Evolutionary conservation across 2,888 invertebrate genomes (phyloP), one percentile per base, ranked within the genome.

Genomic region (Listrodromus nycthemerus): DNA sequence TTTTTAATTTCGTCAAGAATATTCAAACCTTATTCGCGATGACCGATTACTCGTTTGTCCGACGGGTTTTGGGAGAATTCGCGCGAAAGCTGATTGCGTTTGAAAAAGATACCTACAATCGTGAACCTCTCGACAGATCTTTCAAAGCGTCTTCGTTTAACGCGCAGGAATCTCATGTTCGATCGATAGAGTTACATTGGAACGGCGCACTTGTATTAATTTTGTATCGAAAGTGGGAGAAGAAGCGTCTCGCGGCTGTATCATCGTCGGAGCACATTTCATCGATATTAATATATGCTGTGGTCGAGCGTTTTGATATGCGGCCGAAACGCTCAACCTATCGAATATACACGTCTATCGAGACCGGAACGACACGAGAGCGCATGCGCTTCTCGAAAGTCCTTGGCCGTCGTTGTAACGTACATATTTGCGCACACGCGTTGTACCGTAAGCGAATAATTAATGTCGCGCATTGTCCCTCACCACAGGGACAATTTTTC

Each of bases 301-400:
- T 2, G 58, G 73, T 16, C 30, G 19, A 63, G n/a, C 45, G 16
- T 55, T 70, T 41, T 19, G 33, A 21, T 30, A 5, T n/a, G 65
- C 37, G 74, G 19, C 73, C 41, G 50, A 30, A 61, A 78, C 33
- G 58, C 73, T 63, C 41, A 66, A 30, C 63, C 67, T 74, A 82
- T 82, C 82, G 82, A 82, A 82, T 66, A 33, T 78, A 65, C 63
- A 67, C 67, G 77, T 41, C 61, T 4, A 21, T 52, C 78, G 67
- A 48, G 33, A 69, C 48, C 50, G 50, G 52, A 82, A 69, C 61
- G 27, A 37, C 65, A 41, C 13, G 13, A 61, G 61, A 52, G 73
- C 82, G 82, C 82, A 82, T 82, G 82, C 82, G 67, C 48, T n/a
- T 74, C 24, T 55, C n/a, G 5, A 13, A 61, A 82, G 67, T 48